Percentiles rank a stretch among this genome's conserved stretches.
Conservation (phyloP, 2,113 vertebrate species). For the Spheniscus mendiculus region DNA sequence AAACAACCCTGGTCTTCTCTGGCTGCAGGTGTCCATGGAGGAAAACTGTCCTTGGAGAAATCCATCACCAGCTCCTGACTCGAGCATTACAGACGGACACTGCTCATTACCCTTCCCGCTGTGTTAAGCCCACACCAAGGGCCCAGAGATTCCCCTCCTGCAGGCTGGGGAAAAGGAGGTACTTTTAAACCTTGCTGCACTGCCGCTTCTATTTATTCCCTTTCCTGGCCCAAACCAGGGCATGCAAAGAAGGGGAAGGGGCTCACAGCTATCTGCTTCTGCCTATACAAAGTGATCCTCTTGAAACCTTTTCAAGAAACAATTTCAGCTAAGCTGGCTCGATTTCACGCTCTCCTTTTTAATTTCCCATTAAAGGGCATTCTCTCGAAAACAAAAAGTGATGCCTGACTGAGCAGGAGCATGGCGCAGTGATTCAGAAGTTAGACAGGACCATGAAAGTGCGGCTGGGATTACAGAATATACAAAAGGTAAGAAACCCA, state of each 20-base stretch:
- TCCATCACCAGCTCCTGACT: background rate
- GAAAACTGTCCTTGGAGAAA: background rate
- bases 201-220: background rate
- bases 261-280: background rate
- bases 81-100: rapidly evolving
- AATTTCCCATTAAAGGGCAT: background rate
- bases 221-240: background rate
- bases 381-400: background rate
- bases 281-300: background rate
- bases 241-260: background rate
- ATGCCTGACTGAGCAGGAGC: background rate
- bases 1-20: background rate
- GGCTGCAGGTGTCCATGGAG: rapidly evolving
- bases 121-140: background rate
- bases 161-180: background rate
- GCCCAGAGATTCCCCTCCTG: background rate
- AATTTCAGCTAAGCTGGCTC: background rate
- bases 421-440: rapidly evolving
- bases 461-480: background rate
- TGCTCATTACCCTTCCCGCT: background rate
- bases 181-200: background rate
- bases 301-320: background rate
- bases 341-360: background rate
- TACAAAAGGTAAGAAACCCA: conserved; percentile 21
- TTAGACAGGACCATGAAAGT: background rate